These are phyloP conservation scores for Eupithecia pulchellata DNA, from an alignment of 2,888 invertebrate genomes.

Conservation along the genomic window DNA sequence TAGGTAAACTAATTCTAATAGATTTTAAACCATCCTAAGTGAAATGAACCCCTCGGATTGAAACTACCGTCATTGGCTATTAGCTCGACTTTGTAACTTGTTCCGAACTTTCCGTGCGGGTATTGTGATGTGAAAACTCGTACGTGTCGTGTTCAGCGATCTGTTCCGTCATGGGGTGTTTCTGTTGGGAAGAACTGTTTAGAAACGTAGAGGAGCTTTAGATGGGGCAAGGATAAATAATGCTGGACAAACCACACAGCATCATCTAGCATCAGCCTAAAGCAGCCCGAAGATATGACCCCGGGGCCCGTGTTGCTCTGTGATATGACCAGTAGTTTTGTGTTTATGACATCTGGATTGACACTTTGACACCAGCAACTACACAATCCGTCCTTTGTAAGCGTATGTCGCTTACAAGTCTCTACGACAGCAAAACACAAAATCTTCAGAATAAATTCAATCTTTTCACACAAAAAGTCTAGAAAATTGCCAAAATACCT, in stretches of 20 bases:
- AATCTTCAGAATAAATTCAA: neutral
- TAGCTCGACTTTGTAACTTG: constrained; percentile 23
- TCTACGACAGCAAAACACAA: neutral
- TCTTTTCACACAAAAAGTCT: neutral
- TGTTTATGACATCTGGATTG: too few relatives aligned
- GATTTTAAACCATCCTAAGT: neutral
- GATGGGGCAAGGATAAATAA: neutral
- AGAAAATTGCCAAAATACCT: neutral
- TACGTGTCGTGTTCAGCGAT: neutral
- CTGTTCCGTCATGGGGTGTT: neutral
- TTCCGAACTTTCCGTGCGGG: constrained; percentile 4
- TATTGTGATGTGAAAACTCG: constrained; percentile 10
- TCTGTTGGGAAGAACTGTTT: neutral
- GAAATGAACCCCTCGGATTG: neutral
- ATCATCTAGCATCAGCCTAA: too few relatives aligned
- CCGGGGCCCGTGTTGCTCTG: too few relatives aligned
- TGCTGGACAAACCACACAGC: too few relatives aligned
- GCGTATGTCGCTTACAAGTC: too few relatives aligned
- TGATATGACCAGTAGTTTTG: too few relatives aligned
- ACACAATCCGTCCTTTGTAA: too few relatives aligned
- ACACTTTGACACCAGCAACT: too few relatives aligned
- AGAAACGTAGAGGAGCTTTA: neutral
- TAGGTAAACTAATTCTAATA: neutral
- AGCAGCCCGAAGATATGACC: too few relatives aligned
- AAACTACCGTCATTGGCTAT: constrained; percentile 34